Evolutionary conservation across 2,888 invertebrate species (phyloP).

Genomic region (Hemicrepidius hirtus): DNA sequence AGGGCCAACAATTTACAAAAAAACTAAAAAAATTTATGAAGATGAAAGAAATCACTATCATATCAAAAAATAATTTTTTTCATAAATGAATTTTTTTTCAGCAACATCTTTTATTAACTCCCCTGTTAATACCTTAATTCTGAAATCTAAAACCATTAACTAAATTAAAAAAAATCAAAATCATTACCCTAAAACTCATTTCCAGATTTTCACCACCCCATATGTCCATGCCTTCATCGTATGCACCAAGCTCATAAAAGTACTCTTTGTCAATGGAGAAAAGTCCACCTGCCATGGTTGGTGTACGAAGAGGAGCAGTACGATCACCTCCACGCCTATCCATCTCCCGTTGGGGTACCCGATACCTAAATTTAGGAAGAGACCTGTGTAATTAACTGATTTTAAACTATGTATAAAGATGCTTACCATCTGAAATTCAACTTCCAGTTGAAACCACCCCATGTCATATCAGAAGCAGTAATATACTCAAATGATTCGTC

Average conservation of each 20-base stretch:
- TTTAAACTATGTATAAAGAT: background rate
- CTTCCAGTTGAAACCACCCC: slow-evolving; percentile 99
- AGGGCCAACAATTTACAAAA: too few species aligned
- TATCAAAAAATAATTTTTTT: too few species aligned
- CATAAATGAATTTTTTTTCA: too few species aligned
- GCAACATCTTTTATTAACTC: too few species aligned
- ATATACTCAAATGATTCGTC: slow-evolving; percentile 99
- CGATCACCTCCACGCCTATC: slow-evolving; percentile 93
- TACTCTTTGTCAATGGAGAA: slow-evolving; percentile 96
- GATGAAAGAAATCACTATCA: too few species aligned
- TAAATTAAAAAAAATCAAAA: background rate
- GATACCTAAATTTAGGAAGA: slow-evolving; percentile 80
- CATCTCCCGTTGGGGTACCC: slow-evolving; percentile 98
- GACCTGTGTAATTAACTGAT: background rate
- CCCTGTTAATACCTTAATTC: too few species aligned
- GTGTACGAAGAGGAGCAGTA: slow-evolving; percentile 93
- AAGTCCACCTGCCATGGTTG: slow-evolving; percentile 98
- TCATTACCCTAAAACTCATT: slow-evolving; percentile 91
- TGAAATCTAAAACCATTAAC: background rate
- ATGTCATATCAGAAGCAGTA: slow-evolving; percentile 98
- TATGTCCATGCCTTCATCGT: slow-evolving; percentile 99
- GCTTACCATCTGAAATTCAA: slow-evolving; percentile 97
- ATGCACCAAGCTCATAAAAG: slow-evolving; percentile 98
- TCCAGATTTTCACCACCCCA: slow-evolving; percentile 98
- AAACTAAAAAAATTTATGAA: too few species aligned